phyloP scores from a whole-genome alignment of 2,113 vertebrate genomes.

The Colinus virginianus region DNA sequence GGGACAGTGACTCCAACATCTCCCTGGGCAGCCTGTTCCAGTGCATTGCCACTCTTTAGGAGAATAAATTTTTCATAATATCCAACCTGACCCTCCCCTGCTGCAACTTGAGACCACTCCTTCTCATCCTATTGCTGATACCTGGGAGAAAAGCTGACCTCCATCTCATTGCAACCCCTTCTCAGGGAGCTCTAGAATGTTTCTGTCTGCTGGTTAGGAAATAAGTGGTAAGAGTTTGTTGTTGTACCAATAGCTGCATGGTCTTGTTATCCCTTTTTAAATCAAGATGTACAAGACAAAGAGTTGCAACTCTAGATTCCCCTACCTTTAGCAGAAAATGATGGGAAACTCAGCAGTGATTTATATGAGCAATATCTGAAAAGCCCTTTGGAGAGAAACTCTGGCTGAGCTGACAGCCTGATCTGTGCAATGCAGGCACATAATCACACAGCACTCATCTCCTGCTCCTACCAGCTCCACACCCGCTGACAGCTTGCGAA shows the following conservation, averaged over 20 bases:
- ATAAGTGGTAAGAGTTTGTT: neutral
- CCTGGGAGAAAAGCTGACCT: no score
- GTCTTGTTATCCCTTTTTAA: neutral
- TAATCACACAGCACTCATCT: neutral
- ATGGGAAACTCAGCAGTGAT: neutral
- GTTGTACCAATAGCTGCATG: neutral
- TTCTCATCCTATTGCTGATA: no score
- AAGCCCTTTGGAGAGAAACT: neutral
- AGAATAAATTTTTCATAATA: no score
- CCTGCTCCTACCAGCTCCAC: neutral
- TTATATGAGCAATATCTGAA: neutral
- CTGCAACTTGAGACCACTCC: no score
- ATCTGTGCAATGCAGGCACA: neutral
- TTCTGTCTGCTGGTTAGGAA: neutral
- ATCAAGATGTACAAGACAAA: neutral
- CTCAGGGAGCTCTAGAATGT: no score
- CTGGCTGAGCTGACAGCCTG: neutral
- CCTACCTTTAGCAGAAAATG: fast-evolving
- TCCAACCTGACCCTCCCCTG: no score
- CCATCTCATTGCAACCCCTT: no score
- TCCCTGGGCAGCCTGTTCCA: no score
- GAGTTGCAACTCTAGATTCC: neutral
- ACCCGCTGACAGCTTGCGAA: neutral
- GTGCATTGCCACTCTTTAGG: no score
- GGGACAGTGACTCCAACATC: no score